Base-by-base conservation (phyloP, 2,888 invertebrate species). In the Mythimna loreyi region DNA sequence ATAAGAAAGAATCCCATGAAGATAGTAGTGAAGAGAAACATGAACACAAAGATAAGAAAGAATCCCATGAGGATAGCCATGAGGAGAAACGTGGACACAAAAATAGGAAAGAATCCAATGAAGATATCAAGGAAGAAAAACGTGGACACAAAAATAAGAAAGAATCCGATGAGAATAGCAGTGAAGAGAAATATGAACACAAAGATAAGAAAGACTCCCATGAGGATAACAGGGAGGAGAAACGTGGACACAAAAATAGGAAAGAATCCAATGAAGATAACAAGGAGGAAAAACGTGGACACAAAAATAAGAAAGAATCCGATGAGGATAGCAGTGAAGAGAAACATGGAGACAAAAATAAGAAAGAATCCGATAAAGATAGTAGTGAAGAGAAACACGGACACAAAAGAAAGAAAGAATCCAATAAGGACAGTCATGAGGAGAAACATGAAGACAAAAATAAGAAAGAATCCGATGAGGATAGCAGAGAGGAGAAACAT, bases 371-470 rank as follows among this genome's bases (percentile, higher is more conserved):
- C 2, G n/a, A 66, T 4, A 40, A 30, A 36, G n/a, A 47, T 11
- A 36, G 36, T 1, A 45, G 47, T 3, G 47, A 45, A 2, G 65
- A 65, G 21, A 66, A 56, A 25, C n/a, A 40, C 13, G 68, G 49
- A 11, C 49, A 49, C 21, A 61, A 55, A 23, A 49, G 49, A 16
- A 62, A 62, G 40, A 21, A 62, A 9, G 60, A 59, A 21, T 59
- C 59, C 11, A 25, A 62, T 19, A 28, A 62, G 36, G 62, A 36
- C 30, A 62, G 63, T 7, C 56, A 56, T 2, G 72, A 56, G 16
- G 72, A 71, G 13, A 63, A 63, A 16, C 13, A 30, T 13, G 65
- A 65, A 3, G 36, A 66, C 40, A 40, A 66, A n/a, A 47, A 33
- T 16, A 19, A 58, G 21, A 21, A 55, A 55, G 25, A 70, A 25